phyloP scores from a whole-genome alignment of 2,888 invertebrate genomes.

The Norana najaformis region DNA sequence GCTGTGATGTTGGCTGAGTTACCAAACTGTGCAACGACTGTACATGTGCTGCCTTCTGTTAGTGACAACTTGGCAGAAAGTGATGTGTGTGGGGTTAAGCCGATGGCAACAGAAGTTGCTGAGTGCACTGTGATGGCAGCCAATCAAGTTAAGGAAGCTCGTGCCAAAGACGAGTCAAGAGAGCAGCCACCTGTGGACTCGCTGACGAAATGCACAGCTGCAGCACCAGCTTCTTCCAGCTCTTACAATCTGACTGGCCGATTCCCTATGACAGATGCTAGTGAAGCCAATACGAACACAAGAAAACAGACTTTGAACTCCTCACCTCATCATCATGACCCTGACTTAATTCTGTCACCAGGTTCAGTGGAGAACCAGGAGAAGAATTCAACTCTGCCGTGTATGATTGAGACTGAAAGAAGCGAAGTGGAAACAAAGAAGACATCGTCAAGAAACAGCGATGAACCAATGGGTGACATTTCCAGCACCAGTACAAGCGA shows the following conservation, averaged over 20 bases:
- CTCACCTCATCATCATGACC: background rate
- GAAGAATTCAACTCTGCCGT: background rate
- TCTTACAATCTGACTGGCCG: background rate
- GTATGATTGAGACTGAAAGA: background rate
- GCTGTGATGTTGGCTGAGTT: background rate
- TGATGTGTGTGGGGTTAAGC: background rate
- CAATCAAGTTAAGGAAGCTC: background rate
- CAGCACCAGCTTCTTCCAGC: background rate
- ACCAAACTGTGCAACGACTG: background rate
- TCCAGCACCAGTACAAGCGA: background rate
- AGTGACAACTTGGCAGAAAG: background rate
- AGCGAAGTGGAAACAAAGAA: background rate
- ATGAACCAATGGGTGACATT: background rate
- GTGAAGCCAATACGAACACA: background rate
- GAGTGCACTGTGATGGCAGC: background rate
- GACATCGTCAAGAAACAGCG: background rate
- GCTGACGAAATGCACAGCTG: background rate
- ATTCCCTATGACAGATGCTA: background rate
- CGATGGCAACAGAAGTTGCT: background rate
- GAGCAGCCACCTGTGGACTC: background rate
- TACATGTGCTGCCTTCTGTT: background rate
- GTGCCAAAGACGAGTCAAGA: background rate
- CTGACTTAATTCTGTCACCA: background rate
- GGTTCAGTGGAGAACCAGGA: background rate
- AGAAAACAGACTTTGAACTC: background rate